Base-by-base conservation (phyloP, 2,113 vertebrate genomes). In the Anser cygnoides region DNA sequence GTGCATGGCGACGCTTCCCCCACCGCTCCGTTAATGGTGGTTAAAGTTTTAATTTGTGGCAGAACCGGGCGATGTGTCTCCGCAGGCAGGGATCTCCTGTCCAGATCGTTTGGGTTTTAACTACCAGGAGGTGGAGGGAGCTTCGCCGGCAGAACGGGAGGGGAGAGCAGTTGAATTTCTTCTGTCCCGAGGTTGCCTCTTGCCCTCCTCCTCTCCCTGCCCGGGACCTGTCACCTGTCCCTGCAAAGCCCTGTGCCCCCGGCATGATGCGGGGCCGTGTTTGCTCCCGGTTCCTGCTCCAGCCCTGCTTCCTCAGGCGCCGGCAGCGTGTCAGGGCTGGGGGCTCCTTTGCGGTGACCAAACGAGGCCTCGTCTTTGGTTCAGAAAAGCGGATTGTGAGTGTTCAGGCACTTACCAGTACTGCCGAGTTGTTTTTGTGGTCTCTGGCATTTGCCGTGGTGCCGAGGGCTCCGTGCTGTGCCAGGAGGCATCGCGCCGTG, bases 41-140 rank as follows among this genome's bases (percentile, higher is more conserved):
- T 95, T 97, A 95, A 89, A 94, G 93, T 96, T 95, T 59, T 92
- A 93, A 94, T 94, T 68, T 54, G 78, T 33, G 95, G 75, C 15
- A 55, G 93, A 90, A 92, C 87, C 1, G 65, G 93, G 72, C 31
- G 10, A n/a, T 33, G 93, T 67, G 46, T 90, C 94, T 77, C 96
- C 57, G 82, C 2, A 52, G 95, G 83, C 95, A 94, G 80, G 68
- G 90, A 4, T 35, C 31, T 58, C 83, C 92, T 18, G 43, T 87
- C 92, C 79, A 11, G 6, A 90, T 77, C 85, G 11, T 84, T 83
- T 80, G 82, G 33, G 13, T 41, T 95, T 96, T 93, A 84, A 93
- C 94, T 92, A 61, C 92, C 85, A 65, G 61, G 4, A 90, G 76
- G 52, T 43, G 57, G 72, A 90, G 82, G 37, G 71, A 86, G 90